A percentile compares a stretch with the other conserved stretches of the same genome.
These are phyloP conservation scores for Melipona quadrifasciata DNA, from an alignment of 1,140 invertebrate genomes.

Conservation along the genomic window DNA sequence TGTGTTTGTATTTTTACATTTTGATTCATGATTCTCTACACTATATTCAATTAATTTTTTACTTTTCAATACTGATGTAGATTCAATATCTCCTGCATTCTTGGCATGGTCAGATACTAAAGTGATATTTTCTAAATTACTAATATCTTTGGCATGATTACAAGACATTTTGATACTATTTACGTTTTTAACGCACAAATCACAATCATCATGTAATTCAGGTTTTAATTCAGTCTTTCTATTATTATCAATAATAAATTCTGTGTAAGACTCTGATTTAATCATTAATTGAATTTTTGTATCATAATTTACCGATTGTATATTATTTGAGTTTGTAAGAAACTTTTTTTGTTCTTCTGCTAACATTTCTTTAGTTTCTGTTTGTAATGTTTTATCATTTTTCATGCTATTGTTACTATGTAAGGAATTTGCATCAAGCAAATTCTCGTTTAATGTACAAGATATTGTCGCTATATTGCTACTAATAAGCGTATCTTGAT, in stretches of 20 bases:
- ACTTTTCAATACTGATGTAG: slow-evolving; percentile 29
- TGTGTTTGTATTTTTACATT: slow-evolving; percentile 14
- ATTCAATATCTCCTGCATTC: slow-evolving; percentile 15
- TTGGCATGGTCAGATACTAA: slow-evolving; percentile 11
- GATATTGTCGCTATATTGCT: background rate
- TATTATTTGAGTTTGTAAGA: background rate
- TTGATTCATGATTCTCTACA: background rate
- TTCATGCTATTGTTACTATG: background rate
- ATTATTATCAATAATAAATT: background rate
- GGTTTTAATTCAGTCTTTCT: slow-evolving; percentile 6
- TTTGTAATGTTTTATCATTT: background rate
- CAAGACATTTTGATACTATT: slow-evolving; percentile 3
- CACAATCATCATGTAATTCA: background rate
- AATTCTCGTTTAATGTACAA: background rate
- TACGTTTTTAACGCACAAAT: background rate
- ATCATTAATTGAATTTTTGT: background rate
- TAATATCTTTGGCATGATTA: slow-evolving; percentile 58
- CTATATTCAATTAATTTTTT: slow-evolving; percentile 14
- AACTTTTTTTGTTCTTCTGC: background rate
- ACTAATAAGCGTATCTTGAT: background rate
- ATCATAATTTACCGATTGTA: background rate
- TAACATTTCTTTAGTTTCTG: background rate
- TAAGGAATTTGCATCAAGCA: background rate
- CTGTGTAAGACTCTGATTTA: background rate
- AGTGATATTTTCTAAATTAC: slow-evolving; percentile 1